These are phyloP conservation scores for Malacosoma neustria DNA, from an alignment of 2,888 invertebrate genomes.

Conservation along the genomic window DNA sequence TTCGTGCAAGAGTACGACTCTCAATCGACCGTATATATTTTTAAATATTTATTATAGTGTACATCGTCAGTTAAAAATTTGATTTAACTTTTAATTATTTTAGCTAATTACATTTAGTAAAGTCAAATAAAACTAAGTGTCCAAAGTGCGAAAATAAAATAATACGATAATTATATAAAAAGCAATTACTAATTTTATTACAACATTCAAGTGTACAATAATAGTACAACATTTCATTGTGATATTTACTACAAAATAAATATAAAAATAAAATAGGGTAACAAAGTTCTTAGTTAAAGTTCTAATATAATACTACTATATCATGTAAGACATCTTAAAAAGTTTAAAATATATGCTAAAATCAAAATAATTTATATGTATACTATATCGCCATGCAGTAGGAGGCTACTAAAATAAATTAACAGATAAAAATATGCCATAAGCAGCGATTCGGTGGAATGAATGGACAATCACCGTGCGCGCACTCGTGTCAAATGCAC, in stretches of 20 bases:
- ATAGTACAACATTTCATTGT: background rate
- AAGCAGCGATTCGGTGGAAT: background rate
- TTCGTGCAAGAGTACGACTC: too few species aligned
- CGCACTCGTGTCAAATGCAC: background rate
- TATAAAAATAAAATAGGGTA: background rate
- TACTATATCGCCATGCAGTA: background rate
- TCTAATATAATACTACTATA: background rate
- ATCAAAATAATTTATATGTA: background rate
- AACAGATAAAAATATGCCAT: background rate
- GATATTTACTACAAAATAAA: background rate
- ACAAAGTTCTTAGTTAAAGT: background rate
- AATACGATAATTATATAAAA: constrained; percentile 1
- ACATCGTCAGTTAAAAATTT: too few species aligned
- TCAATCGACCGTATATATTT: too few species aligned
- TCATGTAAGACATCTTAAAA: background rate
- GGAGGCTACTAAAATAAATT: background rate
- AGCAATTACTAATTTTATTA: constrained; percentile 1
- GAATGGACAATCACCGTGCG: background rate
- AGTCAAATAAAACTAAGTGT: too few species aligned
- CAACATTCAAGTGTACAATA: background rate
- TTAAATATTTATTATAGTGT: too few species aligned
- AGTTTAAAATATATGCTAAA: background rate
- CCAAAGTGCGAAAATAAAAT: constrained; percentile 3
- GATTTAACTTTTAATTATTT: too few species aligned
- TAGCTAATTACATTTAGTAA: too few species aligned